phyloP scores from a whole-genome alignment of 2,797 vertebrate genomes.

The Nyctibius grandis region DNA sequence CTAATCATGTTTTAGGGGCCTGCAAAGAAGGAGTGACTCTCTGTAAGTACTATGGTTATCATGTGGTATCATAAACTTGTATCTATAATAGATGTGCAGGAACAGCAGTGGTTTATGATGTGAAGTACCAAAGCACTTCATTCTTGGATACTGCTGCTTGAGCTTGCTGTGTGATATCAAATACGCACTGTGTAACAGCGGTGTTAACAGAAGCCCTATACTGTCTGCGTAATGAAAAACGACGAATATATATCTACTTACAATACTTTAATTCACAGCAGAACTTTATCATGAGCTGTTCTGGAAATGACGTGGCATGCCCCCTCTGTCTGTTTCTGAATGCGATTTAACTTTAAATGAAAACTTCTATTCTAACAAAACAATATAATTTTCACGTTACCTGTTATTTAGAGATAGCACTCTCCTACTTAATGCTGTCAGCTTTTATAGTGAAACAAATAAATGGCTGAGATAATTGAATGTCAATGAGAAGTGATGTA shows the following conservation, averaged over 20 bases:
- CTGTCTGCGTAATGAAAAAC: not conserved
- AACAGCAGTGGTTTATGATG: not conserved
- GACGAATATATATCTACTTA: not conserved
- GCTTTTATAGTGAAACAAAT: not conserved
- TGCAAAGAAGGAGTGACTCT: not conserved
- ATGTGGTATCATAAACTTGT: not conserved
- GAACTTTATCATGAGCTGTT: not conserved
- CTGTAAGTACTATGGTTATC: not conserved
- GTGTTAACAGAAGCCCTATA: not conserved
- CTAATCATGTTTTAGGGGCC: accelerated
- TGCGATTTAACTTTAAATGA: not conserved
- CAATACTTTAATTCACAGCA: not conserved
- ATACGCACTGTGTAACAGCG: not conserved
- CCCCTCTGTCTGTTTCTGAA: not conserved
- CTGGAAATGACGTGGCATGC: not conserved
- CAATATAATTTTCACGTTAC: not conserved
- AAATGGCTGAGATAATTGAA: not conserved
- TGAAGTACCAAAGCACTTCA: not conserved
- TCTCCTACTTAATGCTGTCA: not conserved
- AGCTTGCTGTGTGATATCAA: not conserved
- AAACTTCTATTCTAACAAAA: not conserved
- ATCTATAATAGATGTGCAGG: not conserved
- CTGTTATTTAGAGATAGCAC: not conserved
- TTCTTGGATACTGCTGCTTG: not conserved
- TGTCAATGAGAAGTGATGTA: not conserved